These are phyloP conservation scores for Tridacna crocea DNA, from an alignment of 2,888 invertebrate genomes.

Conservation along the genomic window DNA sequence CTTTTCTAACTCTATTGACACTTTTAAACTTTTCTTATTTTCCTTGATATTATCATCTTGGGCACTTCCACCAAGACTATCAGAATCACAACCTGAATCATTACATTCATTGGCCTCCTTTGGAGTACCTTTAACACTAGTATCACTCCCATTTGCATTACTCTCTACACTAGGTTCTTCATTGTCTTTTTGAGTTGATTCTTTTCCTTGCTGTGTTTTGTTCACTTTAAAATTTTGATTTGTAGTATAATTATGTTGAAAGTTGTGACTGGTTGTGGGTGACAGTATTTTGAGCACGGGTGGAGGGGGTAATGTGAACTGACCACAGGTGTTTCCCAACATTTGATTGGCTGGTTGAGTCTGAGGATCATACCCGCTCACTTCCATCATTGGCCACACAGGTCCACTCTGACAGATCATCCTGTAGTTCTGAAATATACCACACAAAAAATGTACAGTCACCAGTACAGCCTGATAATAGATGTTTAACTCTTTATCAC, in stretches of 20 bases:
- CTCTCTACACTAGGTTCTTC: neutral
- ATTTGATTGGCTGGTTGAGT: constrained; percentile 36
- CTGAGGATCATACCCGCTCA: constrained; percentile 24
- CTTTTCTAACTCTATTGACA: constrained; percentile 27
- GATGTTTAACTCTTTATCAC: too few species aligned
- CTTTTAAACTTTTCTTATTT: constrained; percentile 31
- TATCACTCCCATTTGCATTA: constrained; percentile 14
- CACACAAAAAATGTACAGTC: neutral
- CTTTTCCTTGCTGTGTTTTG: constrained; percentile 11
- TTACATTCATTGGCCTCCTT: constrained; percentile 39
- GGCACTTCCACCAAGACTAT: constrained; percentile 53
- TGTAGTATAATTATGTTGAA: constrained; percentile 7
- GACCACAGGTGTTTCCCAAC: constrained; percentile 47
- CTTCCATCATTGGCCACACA: constrained; percentile 39
- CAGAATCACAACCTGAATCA: constrained; percentile 73
- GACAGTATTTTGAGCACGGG: constrained; percentile 27
- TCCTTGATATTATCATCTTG: constrained; percentile 60
- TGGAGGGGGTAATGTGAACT: constrained; percentile 54
- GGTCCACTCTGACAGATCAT: constrained; percentile 40
- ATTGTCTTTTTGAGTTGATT: neutral
- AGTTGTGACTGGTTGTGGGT: constrained; percentile 16
- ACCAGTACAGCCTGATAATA: too few species aligned
- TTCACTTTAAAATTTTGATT: constrained; percentile 30
- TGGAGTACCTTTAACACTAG: constrained; percentile 1
- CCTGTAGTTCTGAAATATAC: constrained; percentile 54